phyloP scores from a whole-genome alignment of 2,888 invertebrate species.

The Clivina fossor region DNA sequence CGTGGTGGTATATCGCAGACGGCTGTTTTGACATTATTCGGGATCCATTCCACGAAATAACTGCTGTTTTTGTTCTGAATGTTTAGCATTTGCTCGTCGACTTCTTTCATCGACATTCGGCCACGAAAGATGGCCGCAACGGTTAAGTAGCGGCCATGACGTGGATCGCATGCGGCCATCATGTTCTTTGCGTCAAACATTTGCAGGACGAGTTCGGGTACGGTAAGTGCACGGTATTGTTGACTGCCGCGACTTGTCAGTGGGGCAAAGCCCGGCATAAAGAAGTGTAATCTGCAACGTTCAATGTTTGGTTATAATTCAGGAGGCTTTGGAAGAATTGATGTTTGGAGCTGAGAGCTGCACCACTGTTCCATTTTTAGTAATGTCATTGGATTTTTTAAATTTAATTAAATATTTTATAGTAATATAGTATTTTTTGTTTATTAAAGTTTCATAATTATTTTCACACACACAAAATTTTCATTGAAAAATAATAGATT shows the following conservation, averaged over 20 bases:
- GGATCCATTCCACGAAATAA: conserved; percentile 74
- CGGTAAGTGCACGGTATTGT: conserved; percentile 68
- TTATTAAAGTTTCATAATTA: too few relatives aligned
- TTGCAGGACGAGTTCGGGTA: conserved; percentile 76
- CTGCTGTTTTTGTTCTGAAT: conserved; percentile 66
- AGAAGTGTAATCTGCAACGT: conserved; percentile 49
- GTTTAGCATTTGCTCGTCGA: conserved; percentile 73
- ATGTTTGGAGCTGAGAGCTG: too few relatives aligned
- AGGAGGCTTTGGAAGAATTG: too few relatives aligned
- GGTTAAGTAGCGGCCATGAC: conserved; percentile 70
- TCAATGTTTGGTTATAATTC: too few relatives aligned
- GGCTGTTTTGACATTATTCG: conserved; percentile 79
- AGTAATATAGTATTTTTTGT: too few relatives aligned
- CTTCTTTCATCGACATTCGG: too few relatives aligned
- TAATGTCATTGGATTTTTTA: too few relatives aligned
- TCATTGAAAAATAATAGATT: too few relatives aligned
- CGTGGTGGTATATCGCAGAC: conserved; percentile 78
- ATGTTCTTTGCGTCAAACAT: conserved; percentile 78
- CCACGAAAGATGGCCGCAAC: too few relatives aligned
- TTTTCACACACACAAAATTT: too few relatives aligned
- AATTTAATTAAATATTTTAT: too few relatives aligned
- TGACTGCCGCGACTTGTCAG: conserved; percentile 71
- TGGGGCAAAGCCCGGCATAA: conserved; percentile 59
- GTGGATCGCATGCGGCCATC: conserved; percentile 77
- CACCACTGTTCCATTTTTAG: too few relatives aligned